Percentiles rank a stretch among this genome's conserved stretches.
Evolutionary conservation across 2,113 vertebrate species (phyloP).

Genomic region (Sialia sialis): DNA sequence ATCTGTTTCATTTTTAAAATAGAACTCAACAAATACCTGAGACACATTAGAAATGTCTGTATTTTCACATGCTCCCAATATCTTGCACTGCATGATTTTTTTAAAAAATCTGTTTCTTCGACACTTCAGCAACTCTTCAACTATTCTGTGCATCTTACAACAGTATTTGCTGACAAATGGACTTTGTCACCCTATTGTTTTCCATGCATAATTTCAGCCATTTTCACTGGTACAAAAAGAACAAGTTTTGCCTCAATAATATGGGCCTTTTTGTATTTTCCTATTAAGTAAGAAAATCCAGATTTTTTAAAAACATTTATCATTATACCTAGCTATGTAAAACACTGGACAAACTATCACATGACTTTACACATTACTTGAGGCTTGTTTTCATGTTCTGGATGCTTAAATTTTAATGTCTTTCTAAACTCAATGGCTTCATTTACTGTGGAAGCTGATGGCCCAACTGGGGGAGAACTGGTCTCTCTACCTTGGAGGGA

Average conservation of each 20-base stretch:
- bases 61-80: neutral
- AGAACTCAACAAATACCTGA: neutral
- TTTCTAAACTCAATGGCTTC: neutral
- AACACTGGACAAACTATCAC: neutral
- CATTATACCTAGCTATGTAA: neutral
- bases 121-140: neutral
- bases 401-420: neutral
- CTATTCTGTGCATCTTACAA: neutral
- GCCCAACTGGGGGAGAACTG: no score
- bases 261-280: neutral
- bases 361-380: neutral
- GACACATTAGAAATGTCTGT: neutral
- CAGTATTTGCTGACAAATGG: neutral
- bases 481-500: no score
- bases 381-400: neutral
- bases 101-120: neutral
- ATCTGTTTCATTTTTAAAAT: neutral
- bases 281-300: neutral
- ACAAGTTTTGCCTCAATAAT: neutral
- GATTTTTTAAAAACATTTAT: neutral
- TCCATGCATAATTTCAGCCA: neutral
- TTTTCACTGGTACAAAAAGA: neutral
- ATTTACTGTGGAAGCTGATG: no score
- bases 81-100: neutral
- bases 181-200: neutral